Conservation (phyloP, 2,113 vertebrate genomes). For the Chinchilla lanigera region DNA sequence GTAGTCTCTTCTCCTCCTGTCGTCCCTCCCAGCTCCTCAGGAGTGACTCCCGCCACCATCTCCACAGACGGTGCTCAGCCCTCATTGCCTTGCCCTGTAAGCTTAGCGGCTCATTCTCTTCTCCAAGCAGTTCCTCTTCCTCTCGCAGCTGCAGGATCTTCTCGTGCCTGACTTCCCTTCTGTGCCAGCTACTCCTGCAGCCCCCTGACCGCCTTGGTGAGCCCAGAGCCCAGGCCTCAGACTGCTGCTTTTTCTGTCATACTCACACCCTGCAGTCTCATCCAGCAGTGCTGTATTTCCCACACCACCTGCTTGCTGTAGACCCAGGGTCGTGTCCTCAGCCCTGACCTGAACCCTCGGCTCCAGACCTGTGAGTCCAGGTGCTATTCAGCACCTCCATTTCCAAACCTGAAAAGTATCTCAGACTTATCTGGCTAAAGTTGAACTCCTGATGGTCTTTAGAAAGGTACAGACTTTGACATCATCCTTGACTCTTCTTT, state of each 20-base stretch:
- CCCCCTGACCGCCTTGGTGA: background rate
- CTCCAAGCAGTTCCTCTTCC: no score
- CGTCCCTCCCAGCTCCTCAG: background rate
- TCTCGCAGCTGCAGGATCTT: background rate
- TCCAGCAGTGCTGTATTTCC: background rate
- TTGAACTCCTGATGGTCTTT: background rate
- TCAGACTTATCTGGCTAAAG: background rate
- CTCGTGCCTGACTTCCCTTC: background rate
- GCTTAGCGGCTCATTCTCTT: background rate
- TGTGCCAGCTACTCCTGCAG: background rate
- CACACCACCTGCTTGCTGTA: background rate
- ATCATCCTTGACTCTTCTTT: background rate
- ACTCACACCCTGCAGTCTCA: background rate
- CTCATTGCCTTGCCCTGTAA: background rate
- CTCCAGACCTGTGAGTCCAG: background rate
- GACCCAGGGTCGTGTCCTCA: background rate
- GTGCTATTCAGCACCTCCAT: background rate
- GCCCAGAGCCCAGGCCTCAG: background rate
- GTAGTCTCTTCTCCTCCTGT: accelerated
- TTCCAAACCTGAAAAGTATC: background rate
- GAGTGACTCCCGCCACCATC: background rate
- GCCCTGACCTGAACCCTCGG: background rate
- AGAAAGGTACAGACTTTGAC: background rate
- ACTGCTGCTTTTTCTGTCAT: background rate
- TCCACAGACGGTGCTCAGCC: background rate